Evolutionary conservation across 2,888 invertebrate genomes (phyloP).

Genomic region (Phasia obesa): DNA sequence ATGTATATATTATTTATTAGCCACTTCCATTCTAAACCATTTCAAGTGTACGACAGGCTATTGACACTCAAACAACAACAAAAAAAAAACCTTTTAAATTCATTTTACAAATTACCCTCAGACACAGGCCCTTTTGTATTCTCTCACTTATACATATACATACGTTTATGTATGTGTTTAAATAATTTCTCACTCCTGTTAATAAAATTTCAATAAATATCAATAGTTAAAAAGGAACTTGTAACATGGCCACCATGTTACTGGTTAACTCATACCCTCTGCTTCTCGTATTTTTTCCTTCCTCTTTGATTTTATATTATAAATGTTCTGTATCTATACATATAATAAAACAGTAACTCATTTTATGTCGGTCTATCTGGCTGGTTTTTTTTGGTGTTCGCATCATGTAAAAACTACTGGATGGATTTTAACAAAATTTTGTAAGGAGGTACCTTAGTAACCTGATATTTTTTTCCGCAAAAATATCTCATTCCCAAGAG

Average conservation of each 20-base stretch:
- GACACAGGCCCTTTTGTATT: conserved; percentile 17
- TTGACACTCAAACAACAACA: conserved; percentile 1
- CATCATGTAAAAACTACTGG: too few relatives aligned
- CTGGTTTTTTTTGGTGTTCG: too few relatives aligned
- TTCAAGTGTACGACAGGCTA: neutral
- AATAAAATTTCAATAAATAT: conserved; percentile 65
- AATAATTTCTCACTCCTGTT: conserved; percentile 10
- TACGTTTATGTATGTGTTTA: too few relatives aligned
- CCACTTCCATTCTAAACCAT: neutral
- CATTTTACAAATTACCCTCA: conserved; percentile 62
- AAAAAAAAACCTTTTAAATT: conserved; percentile 54
- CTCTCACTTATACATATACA: neutral
- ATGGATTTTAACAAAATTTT: too few relatives aligned
- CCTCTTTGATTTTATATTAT: neutral
- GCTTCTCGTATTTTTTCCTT: conserved; percentile 34
- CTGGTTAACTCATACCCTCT: conserved; percentile 9
- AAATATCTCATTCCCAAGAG: too few relatives aligned
- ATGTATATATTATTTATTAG: neutral
- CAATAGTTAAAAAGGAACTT: conserved; percentile 49
- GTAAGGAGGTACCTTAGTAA: too few relatives aligned
- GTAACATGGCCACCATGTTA: conserved; percentile 45
- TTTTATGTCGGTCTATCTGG: too few relatives aligned
- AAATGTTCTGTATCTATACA: too few relatives aligned
- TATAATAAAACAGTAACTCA: too few relatives aligned
- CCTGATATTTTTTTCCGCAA: too few relatives aligned